phyloP scores from a whole-genome alignment of 2,797 vertebrate species.

The Silurus lanzhouensis region DNA sequence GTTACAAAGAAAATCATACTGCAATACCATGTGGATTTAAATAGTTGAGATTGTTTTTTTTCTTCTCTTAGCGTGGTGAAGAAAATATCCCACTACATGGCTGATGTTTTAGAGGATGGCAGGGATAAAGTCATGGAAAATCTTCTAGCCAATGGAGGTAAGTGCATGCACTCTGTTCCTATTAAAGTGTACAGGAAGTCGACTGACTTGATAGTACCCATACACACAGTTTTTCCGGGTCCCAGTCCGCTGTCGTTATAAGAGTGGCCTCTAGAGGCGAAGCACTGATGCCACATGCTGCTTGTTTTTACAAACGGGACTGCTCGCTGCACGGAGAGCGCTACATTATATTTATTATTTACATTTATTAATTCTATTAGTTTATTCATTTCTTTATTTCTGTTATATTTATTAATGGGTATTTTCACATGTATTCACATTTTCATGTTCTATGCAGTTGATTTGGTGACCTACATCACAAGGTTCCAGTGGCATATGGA shows the following conservation, averaged over 20 bases:
- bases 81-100: slow-evolving; percentile 98
- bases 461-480: slow-evolving; percentile 93
- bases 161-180: slow-evolving; percentile 33
- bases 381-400: too few relatives aligned
- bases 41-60: background rate
- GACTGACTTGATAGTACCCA: too few relatives aligned
- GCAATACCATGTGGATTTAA: background rate
- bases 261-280: too few relatives aligned
- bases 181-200: too few relatives aligned
- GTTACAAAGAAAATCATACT: background rate
- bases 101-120: slow-evolving; percentile 95
- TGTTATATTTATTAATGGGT: too few relatives aligned
- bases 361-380: too few relatives aligned
- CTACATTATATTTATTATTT: too few relatives aligned
- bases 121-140: slow-evolving; percentile 98
- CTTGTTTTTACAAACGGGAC: too few relatives aligned
- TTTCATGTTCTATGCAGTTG: slow-evolving; percentile 72
- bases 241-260: too few relatives aligned
- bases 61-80: slow-evolving; percentile 84
- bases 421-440: background rate
- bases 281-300: too few relatives aligned
- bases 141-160: slow-evolving; percentile 93
- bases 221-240: too few relatives aligned
- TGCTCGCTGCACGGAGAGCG: too few relatives aligned
- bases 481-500: slow-evolving; percentile 99